Conservation (phyloP, 2,888 invertebrate species). For the Dioctria rufipes region DNA sequence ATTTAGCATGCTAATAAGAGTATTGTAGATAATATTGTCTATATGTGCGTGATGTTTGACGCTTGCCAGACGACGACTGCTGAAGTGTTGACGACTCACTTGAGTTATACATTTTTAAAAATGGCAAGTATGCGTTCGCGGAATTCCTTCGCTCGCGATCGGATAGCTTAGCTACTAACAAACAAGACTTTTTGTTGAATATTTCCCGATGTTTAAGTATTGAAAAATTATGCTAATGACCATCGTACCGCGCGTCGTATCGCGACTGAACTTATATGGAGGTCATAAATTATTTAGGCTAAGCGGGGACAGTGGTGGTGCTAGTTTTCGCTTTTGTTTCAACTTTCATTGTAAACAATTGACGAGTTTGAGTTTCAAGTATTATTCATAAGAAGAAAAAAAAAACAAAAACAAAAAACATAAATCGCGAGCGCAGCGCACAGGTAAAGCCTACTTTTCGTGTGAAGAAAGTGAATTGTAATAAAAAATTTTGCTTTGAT, state of each 20-base stretch:
- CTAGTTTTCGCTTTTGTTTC: constrained; percentile 48
- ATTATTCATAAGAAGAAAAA: constrained; percentile 17
- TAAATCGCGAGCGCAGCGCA: too few species aligned
- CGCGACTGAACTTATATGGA: constrained; percentile 36
- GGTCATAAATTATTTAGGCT: constrained; percentile 50
- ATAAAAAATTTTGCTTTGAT: constrained; percentile 3
- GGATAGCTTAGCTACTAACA: neutral
- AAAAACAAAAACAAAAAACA: too few species aligned
- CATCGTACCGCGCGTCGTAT: neutral
- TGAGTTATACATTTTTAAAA: neutral
- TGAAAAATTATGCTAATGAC: constrained; percentile 50
- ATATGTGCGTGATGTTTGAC: neutral
- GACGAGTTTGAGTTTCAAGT: constrained; percentile 31
- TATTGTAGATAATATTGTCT: neutral
- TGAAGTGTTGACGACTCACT: neutral
- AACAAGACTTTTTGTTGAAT: neutral
- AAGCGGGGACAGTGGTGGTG: constrained; percentile 10
- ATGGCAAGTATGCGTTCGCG: neutral
- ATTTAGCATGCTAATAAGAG: neutral
- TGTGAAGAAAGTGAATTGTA: constrained; percentile 41
- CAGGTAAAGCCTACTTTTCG: constrained; percentile 32
- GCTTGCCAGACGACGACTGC: neutral
- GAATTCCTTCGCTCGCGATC: neutral
- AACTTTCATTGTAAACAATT: constrained; percentile 41
- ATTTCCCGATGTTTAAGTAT: constrained; percentile 45